phyloP scores from a whole-genome alignment of 2,113 vertebrate genomes.

The Spizaetus ornatus region DNA sequence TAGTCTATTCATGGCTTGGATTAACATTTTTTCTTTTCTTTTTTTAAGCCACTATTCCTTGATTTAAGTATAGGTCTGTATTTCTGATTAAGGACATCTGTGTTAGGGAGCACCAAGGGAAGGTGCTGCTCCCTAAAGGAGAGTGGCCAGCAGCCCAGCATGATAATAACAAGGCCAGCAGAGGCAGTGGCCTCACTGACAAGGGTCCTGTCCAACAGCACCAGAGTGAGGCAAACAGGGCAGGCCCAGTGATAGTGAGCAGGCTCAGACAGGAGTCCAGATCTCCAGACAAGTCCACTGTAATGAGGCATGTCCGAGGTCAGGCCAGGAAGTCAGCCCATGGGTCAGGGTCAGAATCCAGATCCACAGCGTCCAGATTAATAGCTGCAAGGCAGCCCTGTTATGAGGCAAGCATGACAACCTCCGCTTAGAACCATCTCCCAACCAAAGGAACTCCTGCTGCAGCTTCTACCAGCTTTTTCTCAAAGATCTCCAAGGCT shows the following conservation, averaged over 20 bases:
- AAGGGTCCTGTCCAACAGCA: not conserved
- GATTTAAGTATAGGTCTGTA: not conserved
- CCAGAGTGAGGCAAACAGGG: not conserved
- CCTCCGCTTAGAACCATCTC: not conserved
- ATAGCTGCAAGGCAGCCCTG: not conserved
- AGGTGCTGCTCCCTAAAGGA: not conserved
- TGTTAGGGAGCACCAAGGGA: not conserved
- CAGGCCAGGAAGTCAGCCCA: not conserved
- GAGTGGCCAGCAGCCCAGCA: not conserved
- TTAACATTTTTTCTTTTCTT: not conserved
- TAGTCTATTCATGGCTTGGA: not conserved
- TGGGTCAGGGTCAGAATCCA: not conserved
- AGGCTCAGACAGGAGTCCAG: not conserved
- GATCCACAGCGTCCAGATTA: not conserved
- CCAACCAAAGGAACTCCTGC: not conserved
- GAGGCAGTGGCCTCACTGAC: not conserved
- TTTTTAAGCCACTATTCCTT: not conserved
- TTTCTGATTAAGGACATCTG: not conserved
- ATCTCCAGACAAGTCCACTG: not conserved
- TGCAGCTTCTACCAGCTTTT: not conserved
- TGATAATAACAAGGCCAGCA: not conserved
- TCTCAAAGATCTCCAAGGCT: not conserved
- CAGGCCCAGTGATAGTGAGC: not conserved
- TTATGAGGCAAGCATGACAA: not conserved
- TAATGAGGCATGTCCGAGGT: not conserved